Conservation (phyloP, 2,113 vertebrate species). For the Ascaphus truei region DNA sequence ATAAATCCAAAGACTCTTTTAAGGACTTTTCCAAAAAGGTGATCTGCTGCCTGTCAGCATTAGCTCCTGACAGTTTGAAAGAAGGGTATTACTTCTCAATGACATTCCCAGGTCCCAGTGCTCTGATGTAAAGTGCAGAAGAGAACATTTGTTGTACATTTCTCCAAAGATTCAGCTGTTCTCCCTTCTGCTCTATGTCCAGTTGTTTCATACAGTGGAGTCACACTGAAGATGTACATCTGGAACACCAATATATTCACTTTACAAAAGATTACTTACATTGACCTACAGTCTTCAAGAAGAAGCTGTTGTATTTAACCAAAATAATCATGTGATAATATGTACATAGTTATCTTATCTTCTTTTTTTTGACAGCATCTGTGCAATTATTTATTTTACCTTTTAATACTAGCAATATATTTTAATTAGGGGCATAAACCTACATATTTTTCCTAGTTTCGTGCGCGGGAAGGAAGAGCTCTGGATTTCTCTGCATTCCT, state of each 20-base stretch:
- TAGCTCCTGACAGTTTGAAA: conserved; percentile 31
- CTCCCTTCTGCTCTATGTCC: conserved; percentile 18
- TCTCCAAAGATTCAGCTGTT: conserved; percentile 22
- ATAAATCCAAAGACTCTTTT: conserved; percentile 9
- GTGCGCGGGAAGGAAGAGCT: no score
- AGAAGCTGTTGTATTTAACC: background rate
- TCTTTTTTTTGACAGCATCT: background rate
- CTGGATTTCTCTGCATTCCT: no score
- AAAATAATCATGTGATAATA: conserved; percentile 9
- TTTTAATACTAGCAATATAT: no score
- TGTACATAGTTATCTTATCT: background rate
- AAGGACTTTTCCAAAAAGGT: conserved; percentile 18
- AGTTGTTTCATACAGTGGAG: conserved; percentile 1
- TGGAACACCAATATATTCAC: background rate
- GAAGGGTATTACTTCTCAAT: conserved; percentile 7
- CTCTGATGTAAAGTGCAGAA: conserved; percentile 24
- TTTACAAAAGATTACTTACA: background rate
- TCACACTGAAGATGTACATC: conserved; percentile 16
- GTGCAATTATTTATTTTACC: no score
- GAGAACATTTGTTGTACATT: conserved; percentile 5
- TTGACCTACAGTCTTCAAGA: background rate
- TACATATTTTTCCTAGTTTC: no score
- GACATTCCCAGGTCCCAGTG: conserved; percentile 27
- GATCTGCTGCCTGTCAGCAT: conserved; percentile 21
- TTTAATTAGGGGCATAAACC: no score